Conservation (phyloP, 2,888 invertebrate species). For the Danaus chrysippus region DNA sequence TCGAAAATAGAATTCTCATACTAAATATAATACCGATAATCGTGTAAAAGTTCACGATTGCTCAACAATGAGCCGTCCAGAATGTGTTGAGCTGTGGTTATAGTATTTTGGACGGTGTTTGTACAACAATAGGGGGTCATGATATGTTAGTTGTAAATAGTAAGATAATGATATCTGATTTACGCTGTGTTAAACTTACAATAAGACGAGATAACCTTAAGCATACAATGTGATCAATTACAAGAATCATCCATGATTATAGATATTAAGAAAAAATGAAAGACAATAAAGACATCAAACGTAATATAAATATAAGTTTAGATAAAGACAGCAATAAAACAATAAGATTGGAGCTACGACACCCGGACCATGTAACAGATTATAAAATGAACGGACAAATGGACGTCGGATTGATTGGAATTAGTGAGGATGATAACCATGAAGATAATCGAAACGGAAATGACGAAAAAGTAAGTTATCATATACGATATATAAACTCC, state of each 20-base stretch:
- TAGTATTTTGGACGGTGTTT: slow-evolving; percentile 46
- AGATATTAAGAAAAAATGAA: slow-evolving; percentile 49
- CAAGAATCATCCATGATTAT: slow-evolving; percentile 61
- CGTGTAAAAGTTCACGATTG: slow-evolving; percentile 78
- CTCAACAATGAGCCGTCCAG: slow-evolving; percentile 65
- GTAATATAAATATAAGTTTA: slow-evolving; percentile 59
- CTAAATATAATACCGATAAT: slow-evolving; percentile 73
- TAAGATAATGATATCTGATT: slow-evolving; percentile 77
- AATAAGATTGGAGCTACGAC: slow-evolving; percentile 43
- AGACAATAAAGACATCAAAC: slow-evolving; percentile 28
- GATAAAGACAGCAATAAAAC: slow-evolving; percentile 58
- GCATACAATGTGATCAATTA: slow-evolving; percentile 73
- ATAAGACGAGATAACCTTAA: slow-evolving; percentile 63
- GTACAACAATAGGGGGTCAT: slow-evolving; percentile 47
- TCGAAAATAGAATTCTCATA: slow-evolving; percentile 77
- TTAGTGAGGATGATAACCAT: slow-evolving; percentile 19
- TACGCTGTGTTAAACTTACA: slow-evolving; percentile 74
- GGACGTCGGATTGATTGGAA: too few species aligned
- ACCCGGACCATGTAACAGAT: slow-evolving; percentile 24
- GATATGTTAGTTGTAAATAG: slow-evolving; percentile 47
- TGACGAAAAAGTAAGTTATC: too few species aligned
- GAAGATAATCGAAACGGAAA: slow-evolving; percentile 10
- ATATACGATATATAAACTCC: too few species aligned
- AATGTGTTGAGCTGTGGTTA: slow-evolving; percentile 44
- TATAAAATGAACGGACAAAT: slow-evolving; percentile 22